Conservation (phyloP, 2,113 vertebrate species). For the Melanerpes aurifrons region DNA sequence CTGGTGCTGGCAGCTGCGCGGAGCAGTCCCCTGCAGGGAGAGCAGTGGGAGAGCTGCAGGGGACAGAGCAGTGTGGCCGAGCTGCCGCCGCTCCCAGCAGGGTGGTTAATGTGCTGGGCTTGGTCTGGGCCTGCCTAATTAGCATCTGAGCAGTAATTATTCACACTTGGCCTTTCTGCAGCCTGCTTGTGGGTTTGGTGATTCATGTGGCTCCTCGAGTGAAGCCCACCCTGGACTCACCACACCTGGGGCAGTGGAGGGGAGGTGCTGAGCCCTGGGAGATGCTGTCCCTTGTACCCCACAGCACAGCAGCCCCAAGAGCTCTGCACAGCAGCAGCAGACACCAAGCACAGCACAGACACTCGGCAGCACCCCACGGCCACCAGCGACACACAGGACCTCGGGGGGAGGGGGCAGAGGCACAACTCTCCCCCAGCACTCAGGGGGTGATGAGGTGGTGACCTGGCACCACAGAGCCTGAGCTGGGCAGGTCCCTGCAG, state of each 20-base stretch:
- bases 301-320: neutral
- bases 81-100: rapidly evolving
- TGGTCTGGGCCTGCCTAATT: constrained; percentile 36
- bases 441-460: rapidly evolving
- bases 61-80: rapidly evolving
- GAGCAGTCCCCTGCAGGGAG: neutral
- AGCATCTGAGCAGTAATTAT: constrained; percentile 37
- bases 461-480: neutral
- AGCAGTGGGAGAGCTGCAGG: neutral
- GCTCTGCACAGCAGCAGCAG: neutral
- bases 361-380: neutral
- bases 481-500: neutral
- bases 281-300: neutral
- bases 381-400: rapidly evolving
- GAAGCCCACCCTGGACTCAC: neutral
- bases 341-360: neutral
- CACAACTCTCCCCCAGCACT: neutral
- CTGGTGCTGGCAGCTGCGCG: neutral
- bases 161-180: constrained; percentile 44
- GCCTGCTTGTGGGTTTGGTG: constrained; percentile 11
- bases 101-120: neutral
- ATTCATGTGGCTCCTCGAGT: neutral
- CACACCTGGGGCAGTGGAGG: neutral
- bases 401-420: rapidly evolving
- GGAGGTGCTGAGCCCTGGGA: neutral